Percentiles rank a stretch among this genome's conserved stretches.
phyloP scores from a whole-genome alignment of 1,140 invertebrate genomes.

The Neuroterus valhalla region DNA sequence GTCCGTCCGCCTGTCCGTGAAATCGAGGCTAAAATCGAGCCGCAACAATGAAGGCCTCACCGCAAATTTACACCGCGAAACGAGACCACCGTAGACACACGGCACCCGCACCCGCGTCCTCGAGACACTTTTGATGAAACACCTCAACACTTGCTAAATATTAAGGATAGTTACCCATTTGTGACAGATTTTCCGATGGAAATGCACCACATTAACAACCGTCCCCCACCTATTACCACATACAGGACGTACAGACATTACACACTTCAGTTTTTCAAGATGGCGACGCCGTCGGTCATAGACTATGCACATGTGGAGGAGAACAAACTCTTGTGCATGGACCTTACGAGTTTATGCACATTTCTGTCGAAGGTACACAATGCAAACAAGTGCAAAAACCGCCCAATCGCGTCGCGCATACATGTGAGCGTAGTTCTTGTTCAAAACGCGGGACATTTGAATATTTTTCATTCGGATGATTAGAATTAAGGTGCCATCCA shows the following conservation, averaged over 20 bases:
- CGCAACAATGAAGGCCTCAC: conserved; percentile 30
- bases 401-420: no score
- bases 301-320: conserved; percentile 29
- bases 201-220: conserved; percentile 68
- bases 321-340: conserved; percentile 44
- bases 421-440: no score
- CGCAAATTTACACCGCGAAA: conserved; percentile 34
- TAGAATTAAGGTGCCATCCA: no score
- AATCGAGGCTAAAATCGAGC: conserved; percentile 40
- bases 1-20: conserved; percentile 55
- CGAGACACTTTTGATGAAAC: conserved; percentile 33
- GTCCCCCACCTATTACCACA: conserved; percentile 68
- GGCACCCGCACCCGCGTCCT: conserved; percentile 3
- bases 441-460: no score
- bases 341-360: no score
- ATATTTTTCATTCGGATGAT: no score
- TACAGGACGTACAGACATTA: conserved; percentile 60
- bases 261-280: conserved; percentile 68
- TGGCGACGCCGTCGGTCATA: conserved; percentile 58
- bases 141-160: conserved; percentile 31
- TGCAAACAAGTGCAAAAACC: no score
- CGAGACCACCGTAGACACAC: conserved; percentile 38
- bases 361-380: conserved; percentile 17
- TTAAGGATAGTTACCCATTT: conserved; percentile 70
- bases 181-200: conserved; percentile 66